phyloP scores from a whole-genome alignment of 2,113 vertebrate genomes.

The Motacilla alba region DNA sequence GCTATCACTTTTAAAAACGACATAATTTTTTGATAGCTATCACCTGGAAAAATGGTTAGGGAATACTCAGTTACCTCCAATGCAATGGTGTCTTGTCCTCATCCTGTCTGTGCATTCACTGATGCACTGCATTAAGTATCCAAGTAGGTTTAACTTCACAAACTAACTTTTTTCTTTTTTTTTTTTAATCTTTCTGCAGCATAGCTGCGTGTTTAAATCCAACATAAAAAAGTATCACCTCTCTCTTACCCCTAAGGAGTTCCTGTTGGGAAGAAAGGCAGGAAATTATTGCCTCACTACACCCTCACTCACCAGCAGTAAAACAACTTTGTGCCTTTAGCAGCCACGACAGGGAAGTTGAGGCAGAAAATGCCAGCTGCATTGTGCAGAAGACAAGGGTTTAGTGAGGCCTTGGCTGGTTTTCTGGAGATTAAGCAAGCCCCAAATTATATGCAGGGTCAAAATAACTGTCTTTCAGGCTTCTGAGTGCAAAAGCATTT shows the following conservation, averaged over 20 bases:
- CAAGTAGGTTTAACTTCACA: not conserved
- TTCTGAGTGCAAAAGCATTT: not conserved
- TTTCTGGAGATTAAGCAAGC: not conserved
- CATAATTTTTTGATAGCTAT: not conserved
- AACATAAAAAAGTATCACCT: not conserved
- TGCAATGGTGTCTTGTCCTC: not conserved
- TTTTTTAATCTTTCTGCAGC: not conserved
- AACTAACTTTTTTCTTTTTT: not conserved
- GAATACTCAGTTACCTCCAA: not conserved
- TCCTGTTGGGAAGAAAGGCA: accelerated
- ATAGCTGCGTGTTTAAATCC: accelerated
- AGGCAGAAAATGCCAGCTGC: not conserved
- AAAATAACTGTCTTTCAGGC: not conserved
- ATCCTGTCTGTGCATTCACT: not conserved
- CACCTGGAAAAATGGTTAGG: not conserved
- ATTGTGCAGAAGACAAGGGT: not conserved
- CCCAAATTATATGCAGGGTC: not conserved
- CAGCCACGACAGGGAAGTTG: not conserved
- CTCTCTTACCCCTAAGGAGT: not conserved
- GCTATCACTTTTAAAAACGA: not conserved
- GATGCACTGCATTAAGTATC: not conserved
- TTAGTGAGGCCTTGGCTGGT: not conserved
- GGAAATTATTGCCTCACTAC: not conserved
- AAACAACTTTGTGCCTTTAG: not conserved
- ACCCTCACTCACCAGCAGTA: accelerated